phyloP scores from a whole-genome alignment of 1,140 invertebrate species.

The Drosophila repletoides region DNA sequence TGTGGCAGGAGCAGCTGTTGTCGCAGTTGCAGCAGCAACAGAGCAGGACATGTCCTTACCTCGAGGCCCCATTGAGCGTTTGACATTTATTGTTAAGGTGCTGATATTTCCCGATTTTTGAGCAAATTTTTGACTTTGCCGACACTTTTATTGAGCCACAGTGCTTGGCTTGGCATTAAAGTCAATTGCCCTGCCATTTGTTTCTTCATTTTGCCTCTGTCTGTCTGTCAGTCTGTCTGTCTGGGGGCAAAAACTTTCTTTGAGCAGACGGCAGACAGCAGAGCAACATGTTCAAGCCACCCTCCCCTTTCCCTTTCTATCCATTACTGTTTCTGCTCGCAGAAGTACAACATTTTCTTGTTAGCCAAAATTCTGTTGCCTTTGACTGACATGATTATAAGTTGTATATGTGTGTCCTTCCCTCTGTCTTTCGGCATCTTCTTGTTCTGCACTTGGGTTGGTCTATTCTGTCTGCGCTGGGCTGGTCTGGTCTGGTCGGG shows the following conservation, averaged over 20 bases:
- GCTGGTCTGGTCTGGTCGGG: constrained; percentile 15
- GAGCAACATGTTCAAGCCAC: constrained; percentile 24
- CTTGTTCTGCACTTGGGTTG: neutral
- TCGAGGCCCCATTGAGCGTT: constrained; percentile 52
- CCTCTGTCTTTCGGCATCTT: neutral
- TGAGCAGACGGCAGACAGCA: constrained; percentile 34
- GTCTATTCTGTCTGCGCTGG: constrained; percentile 13
- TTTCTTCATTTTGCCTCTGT: constrained; percentile 4
- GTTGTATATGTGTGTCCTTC: constrained; percentile 54
- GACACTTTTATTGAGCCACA: constrained; percentile 68
- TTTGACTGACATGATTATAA: constrained; percentile 81
- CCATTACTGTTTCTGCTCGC: neutral
- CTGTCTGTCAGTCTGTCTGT: neutral
- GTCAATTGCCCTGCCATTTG: constrained; percentile 42
- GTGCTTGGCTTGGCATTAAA: constrained; percentile 47
- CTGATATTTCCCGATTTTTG: constrained; percentile 16
- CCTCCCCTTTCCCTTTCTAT: neutral
- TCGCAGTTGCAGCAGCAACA: constrained; percentile 34
- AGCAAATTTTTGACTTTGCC: constrained; percentile 45
- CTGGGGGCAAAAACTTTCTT: constrained; percentile 43
- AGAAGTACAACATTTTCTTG: constrained; percentile 45
- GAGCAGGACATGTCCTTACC: constrained; percentile 2
- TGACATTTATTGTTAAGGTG: constrained; percentile 69
- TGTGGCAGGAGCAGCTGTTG: constrained; percentile 18
- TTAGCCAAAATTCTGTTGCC: constrained; percentile 54